Evolutionary conservation across 2,797 vertebrate species (phyloP).

Genomic region (Merluccius polli): DNA sequence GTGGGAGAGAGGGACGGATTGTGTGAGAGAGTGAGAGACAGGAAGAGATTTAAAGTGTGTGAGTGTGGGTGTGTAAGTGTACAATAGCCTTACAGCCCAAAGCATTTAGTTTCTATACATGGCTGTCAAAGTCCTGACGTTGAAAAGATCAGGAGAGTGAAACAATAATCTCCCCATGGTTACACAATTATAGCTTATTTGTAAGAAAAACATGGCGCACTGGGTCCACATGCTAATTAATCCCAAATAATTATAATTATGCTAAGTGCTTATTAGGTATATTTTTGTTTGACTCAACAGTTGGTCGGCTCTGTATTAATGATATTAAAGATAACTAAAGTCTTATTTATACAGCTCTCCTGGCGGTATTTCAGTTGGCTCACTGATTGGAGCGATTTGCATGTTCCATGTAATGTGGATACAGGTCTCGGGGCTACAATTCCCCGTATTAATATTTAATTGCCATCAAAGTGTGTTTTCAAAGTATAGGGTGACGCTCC

Average conservation of each 20-base stretch:
- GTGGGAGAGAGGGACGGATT: background rate
- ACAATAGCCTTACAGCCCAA: background rate
- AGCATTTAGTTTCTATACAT: background rate
- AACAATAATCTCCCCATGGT: conserved; percentile 17
- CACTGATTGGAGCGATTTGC: conserved; percentile 67
- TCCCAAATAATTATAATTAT: conserved; percentile 45
- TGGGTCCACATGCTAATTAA: conserved; percentile 35
- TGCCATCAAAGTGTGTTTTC: conserved; percentile 64
- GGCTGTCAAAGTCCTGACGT: conserved; percentile 2
- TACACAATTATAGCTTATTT: conserved; percentile 16
- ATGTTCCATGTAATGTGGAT: conserved; percentile 70
- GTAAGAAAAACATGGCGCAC: background rate
- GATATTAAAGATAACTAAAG: conserved; percentile 58
- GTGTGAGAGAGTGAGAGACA: background rate
- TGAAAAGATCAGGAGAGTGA: background rate
- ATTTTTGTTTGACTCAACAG: conserved; percentile 39
- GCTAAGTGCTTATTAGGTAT: conserved; percentile 40
- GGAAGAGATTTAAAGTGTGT: background rate
- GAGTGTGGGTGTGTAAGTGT: background rate
- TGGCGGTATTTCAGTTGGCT: conserved; percentile 69
- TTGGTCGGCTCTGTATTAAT: conserved; percentile 55
- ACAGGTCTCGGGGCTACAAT: conserved; percentile 72
- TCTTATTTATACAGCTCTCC: conserved; percentile 64
- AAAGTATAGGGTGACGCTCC: conserved; percentile 70
- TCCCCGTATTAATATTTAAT: conserved; percentile 74